Conservation (phyloP, 2,888 invertebrate species). For the Orthonychiurus folsomi region DNA sequence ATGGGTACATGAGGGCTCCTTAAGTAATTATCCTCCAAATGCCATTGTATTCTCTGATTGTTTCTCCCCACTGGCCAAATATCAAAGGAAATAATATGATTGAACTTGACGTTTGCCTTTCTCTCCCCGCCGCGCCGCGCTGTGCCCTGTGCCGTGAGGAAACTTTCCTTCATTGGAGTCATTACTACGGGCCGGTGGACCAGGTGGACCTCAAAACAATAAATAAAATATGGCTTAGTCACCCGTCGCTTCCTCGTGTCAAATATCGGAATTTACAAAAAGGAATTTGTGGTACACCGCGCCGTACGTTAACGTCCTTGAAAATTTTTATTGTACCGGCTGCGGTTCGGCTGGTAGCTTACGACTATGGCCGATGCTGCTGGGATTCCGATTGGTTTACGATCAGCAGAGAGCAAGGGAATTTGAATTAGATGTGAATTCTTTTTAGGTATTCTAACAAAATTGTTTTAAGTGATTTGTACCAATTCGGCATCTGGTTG, state of each 20-base stretch:
- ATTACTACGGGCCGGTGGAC: neutral
- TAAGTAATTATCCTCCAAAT: neutral
- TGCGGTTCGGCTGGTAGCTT: too few species aligned
- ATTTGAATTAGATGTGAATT: too few species aligned
- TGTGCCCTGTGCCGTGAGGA: neutral
- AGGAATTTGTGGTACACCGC: neutral
- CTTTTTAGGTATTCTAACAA: too few species aligned
- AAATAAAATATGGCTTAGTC: neutral
- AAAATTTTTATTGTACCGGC: too few species aligned
- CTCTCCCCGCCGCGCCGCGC: neutral
- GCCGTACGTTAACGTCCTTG: too few species aligned
- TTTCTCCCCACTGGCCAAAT: neutral
- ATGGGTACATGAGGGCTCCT: too few species aligned
- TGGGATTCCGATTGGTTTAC: too few species aligned
- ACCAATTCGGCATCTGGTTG: too few species aligned
- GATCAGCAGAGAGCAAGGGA: too few species aligned
- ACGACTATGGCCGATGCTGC: too few species aligned
- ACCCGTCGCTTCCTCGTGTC: neutral
- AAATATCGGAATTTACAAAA: neutral
- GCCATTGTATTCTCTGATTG: neutral
- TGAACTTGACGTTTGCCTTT: constrained; percentile 1
- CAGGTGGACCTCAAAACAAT: neutral
- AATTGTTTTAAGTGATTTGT: too few species aligned
- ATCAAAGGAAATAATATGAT: neutral
- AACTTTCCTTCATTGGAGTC: neutral